Conservation (phyloP, 2,113 vertebrate species). For the Campylomormyrus numenius region DNA sequence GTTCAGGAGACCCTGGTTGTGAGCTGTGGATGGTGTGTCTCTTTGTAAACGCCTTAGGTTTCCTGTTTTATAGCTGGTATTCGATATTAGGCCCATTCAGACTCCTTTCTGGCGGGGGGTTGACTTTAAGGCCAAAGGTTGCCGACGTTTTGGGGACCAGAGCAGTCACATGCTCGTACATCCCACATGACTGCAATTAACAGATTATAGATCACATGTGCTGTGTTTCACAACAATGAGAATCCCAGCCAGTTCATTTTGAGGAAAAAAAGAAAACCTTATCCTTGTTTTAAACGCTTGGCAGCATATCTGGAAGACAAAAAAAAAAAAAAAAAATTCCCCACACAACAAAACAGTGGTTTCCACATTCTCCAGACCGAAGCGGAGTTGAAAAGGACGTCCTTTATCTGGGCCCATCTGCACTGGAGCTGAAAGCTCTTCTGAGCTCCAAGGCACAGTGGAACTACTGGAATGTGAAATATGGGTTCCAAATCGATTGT, state of each 20-base stretch:
- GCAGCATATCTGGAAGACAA: constrained; percentile 9
- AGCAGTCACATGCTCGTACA: neutral
- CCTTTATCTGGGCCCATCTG: constrained; percentile 12
- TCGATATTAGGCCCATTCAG: neutral
- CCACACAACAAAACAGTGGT: neutral
- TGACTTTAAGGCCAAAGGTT: neutral
- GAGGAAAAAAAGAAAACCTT: neutral
- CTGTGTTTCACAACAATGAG: neutral
- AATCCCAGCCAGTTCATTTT: constrained; percentile 1
- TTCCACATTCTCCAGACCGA: constrained; percentile 3
- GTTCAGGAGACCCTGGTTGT: constrained; percentile 24
- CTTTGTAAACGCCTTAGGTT: constrained; percentile 21
- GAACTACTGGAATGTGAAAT: constrained; percentile 21
- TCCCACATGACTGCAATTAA: neutral
- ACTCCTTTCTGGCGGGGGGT: neutral
- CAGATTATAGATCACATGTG: neutral
- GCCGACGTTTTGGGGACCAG: neutral
- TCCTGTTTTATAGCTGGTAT: neutral
- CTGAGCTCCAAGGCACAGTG: constrained; percentile 15
- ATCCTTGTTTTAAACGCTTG: constrained; percentile 9
- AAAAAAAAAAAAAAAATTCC: neutral
- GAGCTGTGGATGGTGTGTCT: constrained; percentile 2
- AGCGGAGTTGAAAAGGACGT: neutral
- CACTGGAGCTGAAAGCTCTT: neutral
- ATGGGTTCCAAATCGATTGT: constrained; percentile 8